Base-by-base conservation (phyloP, 2,113 vertebrate species). In the Piaya cayana region DNA sequence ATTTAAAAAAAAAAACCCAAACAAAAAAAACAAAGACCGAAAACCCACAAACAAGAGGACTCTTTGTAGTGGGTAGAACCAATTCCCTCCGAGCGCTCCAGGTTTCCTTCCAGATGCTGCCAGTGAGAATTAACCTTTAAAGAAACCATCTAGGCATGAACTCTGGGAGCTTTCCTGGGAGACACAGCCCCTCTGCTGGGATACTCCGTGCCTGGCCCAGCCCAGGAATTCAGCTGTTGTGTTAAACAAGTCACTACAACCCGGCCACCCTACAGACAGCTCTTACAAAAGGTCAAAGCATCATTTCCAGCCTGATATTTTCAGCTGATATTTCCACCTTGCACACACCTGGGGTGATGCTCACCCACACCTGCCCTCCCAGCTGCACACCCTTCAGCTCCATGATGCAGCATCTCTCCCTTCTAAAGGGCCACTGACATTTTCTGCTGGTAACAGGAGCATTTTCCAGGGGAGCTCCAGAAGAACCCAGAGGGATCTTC, bases 101-200 rank as follows among this genome's bases (percentile, higher is more conserved):
- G 53, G 53, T 86, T 92, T 81, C 68, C 29, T 86, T 58, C 76
- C 87, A 86, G 78, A 65, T 67, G 84, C 81, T 90, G 67, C 55
- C 36, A 27, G 53, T 30, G 67, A 89, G 93, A 76, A 85, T 74
- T 90, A 92, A 96, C 86, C 82, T 96, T 91, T 93, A 80, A 43
- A 91, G 53, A 64, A 64, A n/a, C 39, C 42, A 39, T 32, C 52
- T 60, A 8, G 69, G 63, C 29, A 5, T 18, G 62, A 94, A 15
- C 59, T 59, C 58, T 16, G 36, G 85, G 49, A 95, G 49, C 58
- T 22, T 81, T 53, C 36, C 2, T 2, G 43, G 92, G 69, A 91
- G 63, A 27, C 6, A 27, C 81, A 14, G 56, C 59, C 74, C 67
- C 93, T 90, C 59, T 75, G 42, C 52, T 20, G 49, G 70, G 86